Evolutionary conservation across 23 tunicate species (phyloP), one percentile per base, ranked within the genome.

Genomic region (Halocynthia roretzi): DNA sequence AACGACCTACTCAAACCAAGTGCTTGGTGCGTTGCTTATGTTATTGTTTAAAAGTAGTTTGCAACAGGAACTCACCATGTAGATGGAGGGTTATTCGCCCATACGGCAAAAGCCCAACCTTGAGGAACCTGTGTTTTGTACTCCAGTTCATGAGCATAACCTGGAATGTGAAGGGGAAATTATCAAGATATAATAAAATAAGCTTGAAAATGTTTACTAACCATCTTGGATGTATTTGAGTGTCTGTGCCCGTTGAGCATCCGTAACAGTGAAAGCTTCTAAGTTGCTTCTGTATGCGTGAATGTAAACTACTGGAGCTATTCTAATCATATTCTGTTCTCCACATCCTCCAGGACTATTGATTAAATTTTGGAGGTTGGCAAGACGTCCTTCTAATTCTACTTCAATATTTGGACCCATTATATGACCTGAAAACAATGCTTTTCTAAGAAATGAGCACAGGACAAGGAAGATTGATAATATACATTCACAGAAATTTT

Each of bases 401-500:
- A 65, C 23, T 65, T 65, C 70, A 15, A 65, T 10, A 15, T 48
- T 65, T 65, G 70, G 70, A 20, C 70, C 70, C 70, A 65, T 65
- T 11, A 48, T 40, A 15, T 65, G 70, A 10, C 48, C 70, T 65
- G 70, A 40, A 15, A 10, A 8, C 12, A 61, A 77, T 31, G 44
- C 44, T 31, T 31, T 4, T 31, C 44, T 31, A 31, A 31, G 44
- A 31, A 31, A 31, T 31, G 44, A 31, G 44, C 44, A 31, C 44
- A 31, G 44, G 44, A 31, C 44, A 31, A 31, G 44, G 52, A 2
- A 68, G 22, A 11, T 19, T 18, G 12, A 15, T 68, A 68, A 68
- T 15, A 19, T 15, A 68, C 71, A 67, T 15, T 67, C 21, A 15
- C 76, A 22, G 76, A 50, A 56, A 71, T 50, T 84, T 80, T 67